phyloP scores from a whole-genome alignment of 1,140 invertebrate species.

The Steinernema khuongi region DNA sequence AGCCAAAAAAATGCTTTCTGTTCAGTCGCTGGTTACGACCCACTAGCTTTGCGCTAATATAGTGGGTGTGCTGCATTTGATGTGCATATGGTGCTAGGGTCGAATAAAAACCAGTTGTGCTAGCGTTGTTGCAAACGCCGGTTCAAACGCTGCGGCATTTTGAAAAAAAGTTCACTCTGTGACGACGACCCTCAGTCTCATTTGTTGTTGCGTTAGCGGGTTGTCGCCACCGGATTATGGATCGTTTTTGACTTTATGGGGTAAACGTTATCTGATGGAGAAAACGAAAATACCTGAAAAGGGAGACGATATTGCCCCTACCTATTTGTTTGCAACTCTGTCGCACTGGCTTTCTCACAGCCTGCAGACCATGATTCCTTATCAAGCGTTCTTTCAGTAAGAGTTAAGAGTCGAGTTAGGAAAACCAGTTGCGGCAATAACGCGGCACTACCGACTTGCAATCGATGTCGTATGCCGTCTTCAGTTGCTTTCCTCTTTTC shows the following conservation, averaged over 20 bases:
- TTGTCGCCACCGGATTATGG: too few species aligned
- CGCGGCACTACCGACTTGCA: background rate
- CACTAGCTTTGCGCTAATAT: background rate
- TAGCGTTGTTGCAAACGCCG: conserved; percentile 6
- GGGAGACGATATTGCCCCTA: too few species aligned
- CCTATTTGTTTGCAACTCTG: too few species aligned
- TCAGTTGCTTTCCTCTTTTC: conserved; percentile 10
- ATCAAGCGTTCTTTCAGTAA: background rate
- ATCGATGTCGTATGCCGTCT: conserved; percentile 14
- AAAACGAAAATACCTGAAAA: too few species aligned
- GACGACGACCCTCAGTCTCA: too few species aligned
- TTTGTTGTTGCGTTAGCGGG: too few species aligned
- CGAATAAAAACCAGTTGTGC: background rate
- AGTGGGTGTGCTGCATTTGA: background rate
- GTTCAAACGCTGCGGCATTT: background rate
- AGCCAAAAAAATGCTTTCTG: too few species aligned
- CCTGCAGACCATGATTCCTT: background rate
- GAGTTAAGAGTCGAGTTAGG: background rate
- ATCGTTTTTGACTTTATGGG: too few species aligned
- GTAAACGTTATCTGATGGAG: too few species aligned
- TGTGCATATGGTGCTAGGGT: background rate
- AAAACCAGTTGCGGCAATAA: background rate
- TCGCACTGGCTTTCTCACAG: too few species aligned
- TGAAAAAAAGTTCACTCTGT: too few species aligned
- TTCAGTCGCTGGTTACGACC: background rate